Percentiles rank a stretch among this genome's conserved stretches.
Conservation (phyloP, 2,113 vertebrate species). For the Sorex fumeus region DNA sequence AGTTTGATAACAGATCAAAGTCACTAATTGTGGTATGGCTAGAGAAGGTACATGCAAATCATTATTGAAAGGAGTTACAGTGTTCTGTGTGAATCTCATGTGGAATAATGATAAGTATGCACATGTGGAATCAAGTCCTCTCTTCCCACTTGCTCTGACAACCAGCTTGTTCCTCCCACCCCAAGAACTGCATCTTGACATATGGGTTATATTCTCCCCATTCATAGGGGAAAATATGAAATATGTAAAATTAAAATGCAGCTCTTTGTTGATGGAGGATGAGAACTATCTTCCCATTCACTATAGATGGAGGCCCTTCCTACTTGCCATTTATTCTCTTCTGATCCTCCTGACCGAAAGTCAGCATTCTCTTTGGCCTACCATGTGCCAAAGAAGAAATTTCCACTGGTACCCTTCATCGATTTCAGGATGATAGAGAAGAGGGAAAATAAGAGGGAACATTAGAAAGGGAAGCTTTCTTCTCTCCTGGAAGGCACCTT, state of each 20-base stretch:
- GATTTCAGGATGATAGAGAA: conserved; percentile 20
- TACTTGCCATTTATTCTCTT: neutral
- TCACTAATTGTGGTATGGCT: neutral
- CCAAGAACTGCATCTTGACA: neutral
- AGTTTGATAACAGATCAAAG: neutral
- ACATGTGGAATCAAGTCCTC: neutral
- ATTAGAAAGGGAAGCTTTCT: neutral
- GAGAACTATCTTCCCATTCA: neutral
- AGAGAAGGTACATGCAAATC: neutral
- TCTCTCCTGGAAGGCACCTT: conserved; percentile 19
- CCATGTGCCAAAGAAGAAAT: neutral
- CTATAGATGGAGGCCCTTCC: neutral
- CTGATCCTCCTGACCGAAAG: neutral
- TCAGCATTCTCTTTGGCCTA: neutral
- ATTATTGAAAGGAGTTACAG: neutral
- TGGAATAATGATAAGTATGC: neutral
- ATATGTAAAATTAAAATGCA: neutral
- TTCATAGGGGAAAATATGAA: neutral
- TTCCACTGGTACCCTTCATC: neutral
- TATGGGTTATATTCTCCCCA: neutral
- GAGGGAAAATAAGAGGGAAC: neutral
- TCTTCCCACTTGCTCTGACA: neutral
- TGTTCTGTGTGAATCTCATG: neutral
- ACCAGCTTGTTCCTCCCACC: neutral
- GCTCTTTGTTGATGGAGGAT: neutral